Evolutionary conservation across 2,797 vertebrate genomes (phyloP).

Genomic region (Denticeps clupeoides): DNA sequence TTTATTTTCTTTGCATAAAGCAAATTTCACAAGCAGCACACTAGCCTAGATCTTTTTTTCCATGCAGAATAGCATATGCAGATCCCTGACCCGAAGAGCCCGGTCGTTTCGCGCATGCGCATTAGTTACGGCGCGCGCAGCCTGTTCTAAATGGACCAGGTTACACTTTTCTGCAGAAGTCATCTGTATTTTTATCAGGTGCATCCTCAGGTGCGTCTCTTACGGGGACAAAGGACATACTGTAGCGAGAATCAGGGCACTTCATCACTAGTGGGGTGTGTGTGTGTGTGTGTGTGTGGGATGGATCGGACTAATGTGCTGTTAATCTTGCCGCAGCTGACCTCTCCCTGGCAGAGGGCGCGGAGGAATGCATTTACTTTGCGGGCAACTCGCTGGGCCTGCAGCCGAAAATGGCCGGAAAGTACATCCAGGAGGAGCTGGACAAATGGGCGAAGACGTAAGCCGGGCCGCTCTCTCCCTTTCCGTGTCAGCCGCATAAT

Average conservation of each 20-base stretch:
- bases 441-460: slow-evolving; percentile 88
- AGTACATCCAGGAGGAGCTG: slow-evolving; percentile 79
- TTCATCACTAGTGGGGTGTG: not conserved
- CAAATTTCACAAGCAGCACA: no score
- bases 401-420: slow-evolving; percentile 69
- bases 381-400: slow-evolving; percentile 84
- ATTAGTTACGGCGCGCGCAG: not conserved
- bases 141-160: not conserved
- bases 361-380: slow-evolving; percentile 74
- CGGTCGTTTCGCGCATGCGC: no score
- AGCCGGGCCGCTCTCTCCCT: slow-evolving; percentile 26
- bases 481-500: no score
- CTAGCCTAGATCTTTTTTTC: no score
- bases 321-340: slow-evolving; percentile 54
- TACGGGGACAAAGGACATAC: not conserved
- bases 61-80: no score
- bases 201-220: not conserved
- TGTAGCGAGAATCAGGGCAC: not conserved
- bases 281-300: no score
- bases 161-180: not conserved
- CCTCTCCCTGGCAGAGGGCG: slow-evolving; percentile 57
- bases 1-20: no score
- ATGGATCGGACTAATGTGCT: slow-evolving; percentile 1
- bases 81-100: no score
- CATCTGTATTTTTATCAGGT: slow-evolving; percentile 1